Conservation (phyloP, 1,140 invertebrate species). For the Drosophila hydei region DNA sequence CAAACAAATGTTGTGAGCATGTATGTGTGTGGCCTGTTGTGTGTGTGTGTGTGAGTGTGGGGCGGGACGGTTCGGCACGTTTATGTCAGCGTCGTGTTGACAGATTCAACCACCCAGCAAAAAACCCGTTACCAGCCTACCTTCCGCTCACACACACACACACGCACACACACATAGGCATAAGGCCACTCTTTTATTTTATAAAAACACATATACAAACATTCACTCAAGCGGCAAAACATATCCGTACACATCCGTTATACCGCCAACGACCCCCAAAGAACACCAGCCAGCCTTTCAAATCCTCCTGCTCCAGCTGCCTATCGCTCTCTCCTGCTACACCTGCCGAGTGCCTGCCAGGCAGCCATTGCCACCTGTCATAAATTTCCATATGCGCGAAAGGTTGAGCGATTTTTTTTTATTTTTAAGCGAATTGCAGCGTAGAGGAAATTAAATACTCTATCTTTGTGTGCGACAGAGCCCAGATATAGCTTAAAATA, state of each 20-base stretch:
- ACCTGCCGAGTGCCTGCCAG: constrained; percentile 25
- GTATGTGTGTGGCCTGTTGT: constrained; percentile 17
- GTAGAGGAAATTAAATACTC: constrained; percentile 37
- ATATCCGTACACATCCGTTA: constrained; percentile 78
- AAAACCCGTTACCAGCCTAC: constrained; percentile 54
- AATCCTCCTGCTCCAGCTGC: not conserved
- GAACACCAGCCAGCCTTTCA: constrained; percentile 23
- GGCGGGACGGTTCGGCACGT: constrained; percentile 43
- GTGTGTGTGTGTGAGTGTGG: constrained; percentile 3
- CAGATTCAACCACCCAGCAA: constrained; percentile 76
- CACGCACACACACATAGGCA: constrained; percentile 24
- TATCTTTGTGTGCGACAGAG: not conserved
- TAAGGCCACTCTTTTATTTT: constrained; percentile 80
- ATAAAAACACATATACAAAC: constrained; percentile 66
- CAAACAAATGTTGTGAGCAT: constrained; percentile 68
- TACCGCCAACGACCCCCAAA: constrained; percentile 35
- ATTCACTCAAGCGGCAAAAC: constrained; percentile 78
- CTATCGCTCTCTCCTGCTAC: not conserved
- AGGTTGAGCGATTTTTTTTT: constrained; percentile 57
- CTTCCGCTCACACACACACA: constrained; percentile 35
- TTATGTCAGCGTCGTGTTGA: constrained; percentile 68
- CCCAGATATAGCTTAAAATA: not conserved
- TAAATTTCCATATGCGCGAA: constrained; percentile 74
- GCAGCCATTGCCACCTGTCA: constrained; percentile 76
- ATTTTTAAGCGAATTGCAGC: not conserved